Base-by-base conservation (phyloP, 1,140 invertebrate species). In the Lucilia cuprina region DNA sequence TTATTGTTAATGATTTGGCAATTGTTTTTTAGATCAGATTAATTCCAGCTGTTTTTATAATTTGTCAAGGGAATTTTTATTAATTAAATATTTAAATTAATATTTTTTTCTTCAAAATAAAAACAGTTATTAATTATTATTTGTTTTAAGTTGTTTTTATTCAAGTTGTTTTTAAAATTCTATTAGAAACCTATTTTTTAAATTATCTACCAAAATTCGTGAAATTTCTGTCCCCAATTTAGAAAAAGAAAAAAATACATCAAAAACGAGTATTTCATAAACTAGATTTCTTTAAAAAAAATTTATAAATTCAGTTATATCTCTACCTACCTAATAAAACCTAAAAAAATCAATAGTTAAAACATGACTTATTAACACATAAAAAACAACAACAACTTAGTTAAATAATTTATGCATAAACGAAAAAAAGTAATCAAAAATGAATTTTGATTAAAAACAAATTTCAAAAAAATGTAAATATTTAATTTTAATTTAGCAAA, bases 361-460 rank as follows among this genome's bases (percentile, higher is more conserved):
- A 65, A n/a, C n/a, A 65, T 65, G 60, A 65, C 60, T 65, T 65
- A 65, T 65, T 65, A 65, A 65, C 60, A 65, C 60, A 65, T 65
- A 65, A 65, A 65, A 30, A 30, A 3, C n/a, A 65, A n/a, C 60
- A 65, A 65, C 60, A 65, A n/a, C 8, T 65, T 2, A 65, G 5
- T n/a, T 65, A n/a, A 65, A 65, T 65, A 30, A 30, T 30, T 30
- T 30, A 65, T 65, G 14, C 17, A 65, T 65, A 65, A 65, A 65
- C 14, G 25, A 65, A 65, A 17, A 19, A 65, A 65, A 65, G n/a
- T 19, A 17, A 65, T 14, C 49, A 49, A 49, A 49, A 49, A 49
- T 49, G 49, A 49, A 14, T 49, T 49, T 49, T 49, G 17, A 65
- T n/a, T 19, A 65, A 65, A 65, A 65, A 65, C 14, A 19, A 65